A percentile compares a stretch with the other conserved stretches of the same genome.
Conservation (phyloP, 2,888 invertebrate genomes). For the Leistus spinibarbis region DNA sequence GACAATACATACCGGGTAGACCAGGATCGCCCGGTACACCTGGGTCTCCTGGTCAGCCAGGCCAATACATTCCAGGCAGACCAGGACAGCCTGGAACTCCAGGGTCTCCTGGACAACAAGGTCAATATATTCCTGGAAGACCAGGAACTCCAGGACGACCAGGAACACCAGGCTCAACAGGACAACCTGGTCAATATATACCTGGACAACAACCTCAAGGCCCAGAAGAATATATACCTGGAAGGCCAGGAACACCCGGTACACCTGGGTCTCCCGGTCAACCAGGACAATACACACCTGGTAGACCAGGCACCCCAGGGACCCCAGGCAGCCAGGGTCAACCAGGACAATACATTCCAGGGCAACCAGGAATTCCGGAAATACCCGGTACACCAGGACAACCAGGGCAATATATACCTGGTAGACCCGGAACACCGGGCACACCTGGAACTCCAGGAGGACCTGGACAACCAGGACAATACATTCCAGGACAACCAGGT, state of each 20-base stretch:
- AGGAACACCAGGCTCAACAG: slow-evolving; percentile 41
- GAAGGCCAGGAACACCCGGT: slow-evolving; percentile 46
- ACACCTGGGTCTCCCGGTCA: slow-evolving; percentile 49
- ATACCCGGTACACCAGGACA: slow-evolving; percentile 40
- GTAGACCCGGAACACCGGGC: slow-evolving; percentile 14
- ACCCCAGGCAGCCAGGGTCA: slow-evolving; percentile 41
- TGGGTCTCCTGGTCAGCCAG: slow-evolving; percentile 45
- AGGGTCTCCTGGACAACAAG: slow-evolving; percentile 46
- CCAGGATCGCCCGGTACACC: slow-evolving; percentile 37
- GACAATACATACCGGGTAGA: slow-evolving; percentile 23
- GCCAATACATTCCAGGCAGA: slow-evolving; percentile 26
- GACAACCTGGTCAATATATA: slow-evolving; percentile 55
- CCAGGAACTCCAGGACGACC: slow-evolving; percentile 45
- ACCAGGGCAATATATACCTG: slow-evolving; percentile 36
- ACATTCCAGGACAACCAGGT: slow-evolving; percentile 25
- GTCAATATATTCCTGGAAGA: slow-evolving; percentile 51
- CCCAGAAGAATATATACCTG: slow-evolving; percentile 47
- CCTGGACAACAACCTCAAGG: slow-evolving; percentile 53
- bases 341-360: no score
- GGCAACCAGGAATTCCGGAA: slow-evolving; percentile 39
- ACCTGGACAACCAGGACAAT: slow-evolving; percentile 38
- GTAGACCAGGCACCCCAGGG: slow-evolving; percentile 40
- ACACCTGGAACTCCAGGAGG: slow-evolving; percentile 39
- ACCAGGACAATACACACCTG: slow-evolving; percentile 45
- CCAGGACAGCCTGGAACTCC: slow-evolving; percentile 43